Evolutionary conservation across 2,797 vertebrate genomes (phyloP).

Genomic region (Acrossocheilus fasciatus): DNA sequence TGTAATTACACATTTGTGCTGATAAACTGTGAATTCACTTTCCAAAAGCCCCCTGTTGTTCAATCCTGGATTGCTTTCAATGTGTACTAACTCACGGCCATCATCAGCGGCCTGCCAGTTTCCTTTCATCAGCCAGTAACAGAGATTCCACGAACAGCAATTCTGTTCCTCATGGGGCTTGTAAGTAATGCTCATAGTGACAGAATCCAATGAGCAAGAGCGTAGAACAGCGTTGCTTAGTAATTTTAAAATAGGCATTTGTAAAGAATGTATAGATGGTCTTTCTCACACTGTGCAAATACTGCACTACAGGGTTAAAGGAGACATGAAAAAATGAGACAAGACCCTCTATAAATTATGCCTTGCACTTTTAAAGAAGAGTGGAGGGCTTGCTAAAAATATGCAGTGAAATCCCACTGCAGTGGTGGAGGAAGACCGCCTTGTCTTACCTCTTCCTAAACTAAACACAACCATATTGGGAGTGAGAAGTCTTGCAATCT

Average conservation of each 20-base stretch:
- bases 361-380: constrained; percentile 55
- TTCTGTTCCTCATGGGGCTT: constrained; percentile 31
- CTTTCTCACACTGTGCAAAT: constrained; percentile 68
- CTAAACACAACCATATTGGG: constrained; percentile 45
- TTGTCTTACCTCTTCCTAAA: constrained; percentile 10
- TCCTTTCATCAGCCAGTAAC: constrained; percentile 37
- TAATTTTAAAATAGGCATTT: constrained; percentile 19
- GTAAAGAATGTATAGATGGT: constrained; percentile 44
- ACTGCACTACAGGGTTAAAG: constrained; percentile 64
- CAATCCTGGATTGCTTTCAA: constrained; percentile 24
- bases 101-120: constrained; percentile 30
- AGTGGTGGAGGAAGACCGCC: not conserved
- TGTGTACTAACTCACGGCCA: constrained; percentile 32
- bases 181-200: constrained; percentile 37
- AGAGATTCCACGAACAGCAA: constrained; percentile 23
- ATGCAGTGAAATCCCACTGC: constrained; percentile 7
- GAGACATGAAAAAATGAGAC: constrained; percentile 41
- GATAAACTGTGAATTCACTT: constrained; percentile 16
- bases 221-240: constrained; percentile 50
- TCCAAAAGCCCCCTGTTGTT: constrained; percentile 34
- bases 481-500: constrained; percentile 1
- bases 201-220: constrained; percentile 41
- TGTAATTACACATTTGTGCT: constrained; percentile 1
- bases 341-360: constrained; percentile 59
- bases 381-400: constrained; percentile 58